Evolutionary conservation across 1,140 invertebrate genomes (phyloP), one percentile per base, ranked within the genome.

Genomic region (Camponotus vicinus): DNA sequence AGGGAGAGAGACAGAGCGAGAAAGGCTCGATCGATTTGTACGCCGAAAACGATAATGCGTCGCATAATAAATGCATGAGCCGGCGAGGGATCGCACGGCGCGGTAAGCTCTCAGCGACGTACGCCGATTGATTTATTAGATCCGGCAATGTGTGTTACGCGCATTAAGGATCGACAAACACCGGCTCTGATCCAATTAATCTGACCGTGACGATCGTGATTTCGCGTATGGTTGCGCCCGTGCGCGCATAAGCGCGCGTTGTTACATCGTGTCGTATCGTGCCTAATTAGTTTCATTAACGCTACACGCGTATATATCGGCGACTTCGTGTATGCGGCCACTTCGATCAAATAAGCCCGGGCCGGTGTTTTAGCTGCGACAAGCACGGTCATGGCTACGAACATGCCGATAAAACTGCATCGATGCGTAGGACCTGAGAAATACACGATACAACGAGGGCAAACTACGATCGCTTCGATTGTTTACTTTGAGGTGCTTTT

Each of bases 201-300:
- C 87, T 86, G 69, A 42, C 55, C 45, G 73, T 63, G 71, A 76
- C 80, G 86, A 85, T 88, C 75, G 87, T 86, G 86, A 88, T 89
- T 88, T 77, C 52, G 67, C 66, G 86, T 84, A 57, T 67, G 55
- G 52, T 27, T 76, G 55, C 66, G 40, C 42, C n/a, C n/a, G 27
- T 27, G 76, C 40, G 32, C 77, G 45, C 70, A 67, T 89, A 89
- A 89, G 88, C 61, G 79, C 80, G 32, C 69, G 49, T 88, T 73
- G 49, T 88, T 73, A 52, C 79, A 88, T 49, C 49, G 66, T 63
- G 86, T 71, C 67, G 78, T 49, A 64, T 75, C 88, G 88, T 57
- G 69, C 61, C 75, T 89, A 89, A 88, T 88, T 89, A 88, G 75
- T 89, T 88, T 86, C 88, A 86, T 89, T 86, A 89, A 73, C 82